Conservation (phyloP, 2,113 vertebrate species). For the Polypterus senegalus region DNA sequence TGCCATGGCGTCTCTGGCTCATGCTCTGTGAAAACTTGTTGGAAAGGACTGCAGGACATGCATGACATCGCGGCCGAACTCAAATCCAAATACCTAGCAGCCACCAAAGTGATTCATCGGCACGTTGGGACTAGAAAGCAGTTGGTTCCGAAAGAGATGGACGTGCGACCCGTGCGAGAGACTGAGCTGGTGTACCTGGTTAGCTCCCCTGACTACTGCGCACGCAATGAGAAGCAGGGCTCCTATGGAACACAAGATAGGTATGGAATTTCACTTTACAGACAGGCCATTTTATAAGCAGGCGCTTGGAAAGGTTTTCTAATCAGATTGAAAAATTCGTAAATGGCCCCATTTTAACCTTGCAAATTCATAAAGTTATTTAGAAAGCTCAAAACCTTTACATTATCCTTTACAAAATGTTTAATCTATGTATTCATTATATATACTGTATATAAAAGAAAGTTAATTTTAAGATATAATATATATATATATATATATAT, state of each 20-base stretch:
- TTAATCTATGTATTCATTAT: too few relatives aligned
- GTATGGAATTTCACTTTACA: slow-evolving; percentile 23
- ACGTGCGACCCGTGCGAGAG: slow-evolving; percentile 39
- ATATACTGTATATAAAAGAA: too few relatives aligned
- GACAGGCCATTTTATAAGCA: too few relatives aligned
- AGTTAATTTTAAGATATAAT: too few relatives aligned
- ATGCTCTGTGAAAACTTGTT: slow-evolving; percentile 59
- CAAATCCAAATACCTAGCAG: slow-evolving; percentile 52
- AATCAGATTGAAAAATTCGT: too few relatives aligned
- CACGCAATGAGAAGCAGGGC: slow-evolving; percentile 32
- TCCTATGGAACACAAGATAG: slow-evolving; percentile 57
- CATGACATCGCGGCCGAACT: slow-evolving; percentile 44
- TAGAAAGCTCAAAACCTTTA: too few relatives aligned
- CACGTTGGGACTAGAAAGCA: slow-evolving; percentile 42
- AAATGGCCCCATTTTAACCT: too few relatives aligned
- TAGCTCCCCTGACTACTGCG: slow-evolving; percentile 55
- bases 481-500: too few relatives aligned
- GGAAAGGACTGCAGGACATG: slow-evolving; percentile 50
- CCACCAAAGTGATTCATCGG: slow-evolving; percentile 46
- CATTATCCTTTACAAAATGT: too few relatives aligned
- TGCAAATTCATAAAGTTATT: too few relatives aligned
- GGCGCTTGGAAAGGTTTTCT: too few relatives aligned
- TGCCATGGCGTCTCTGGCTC: slow-evolving; percentile 63
- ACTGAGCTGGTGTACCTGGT: slow-evolving; percentile 50
- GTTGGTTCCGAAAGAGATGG: slow-evolving; percentile 45